Evolutionary conservation across 1,140 invertebrate genomes (phyloP).

Genomic region (Bactericera cockerelli): DNA sequence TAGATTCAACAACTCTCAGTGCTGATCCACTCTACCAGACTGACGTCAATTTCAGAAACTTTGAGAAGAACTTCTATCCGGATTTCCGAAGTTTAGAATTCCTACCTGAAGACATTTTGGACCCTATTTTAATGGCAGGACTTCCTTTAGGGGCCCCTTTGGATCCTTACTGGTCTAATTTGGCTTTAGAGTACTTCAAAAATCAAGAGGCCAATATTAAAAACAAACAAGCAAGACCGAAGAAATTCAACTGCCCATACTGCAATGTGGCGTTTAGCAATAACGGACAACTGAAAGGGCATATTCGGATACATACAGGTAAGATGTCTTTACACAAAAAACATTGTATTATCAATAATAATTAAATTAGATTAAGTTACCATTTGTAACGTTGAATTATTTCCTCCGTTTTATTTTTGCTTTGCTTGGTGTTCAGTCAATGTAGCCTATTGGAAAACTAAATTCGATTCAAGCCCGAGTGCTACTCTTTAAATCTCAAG

Average conservation of each 20-base stretch:
- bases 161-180: conserved; percentile 5
- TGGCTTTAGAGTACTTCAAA: not conserved
- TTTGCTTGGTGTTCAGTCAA: too few relatives aligned
- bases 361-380: too few relatives aligned
- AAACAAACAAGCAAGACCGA: conserved; percentile 57
- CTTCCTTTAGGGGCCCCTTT: not conserved
- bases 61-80: not conserved
- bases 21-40: too few relatives aligned
- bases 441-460: too few relatives aligned
- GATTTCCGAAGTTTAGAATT: conserved; percentile 7
- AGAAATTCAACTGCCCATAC: conserved; percentile 74
- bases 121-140: not conserved
- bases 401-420: too few relatives aligned
- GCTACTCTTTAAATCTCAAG: too few relatives aligned
- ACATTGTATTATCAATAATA: too few relatives aligned
- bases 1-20: too few relatives aligned
- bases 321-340: too few relatives aligned
- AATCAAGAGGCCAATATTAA: conserved; percentile 29
- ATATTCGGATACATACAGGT: conserved; percentile 82
- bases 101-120: conserved; percentile 1
- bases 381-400: too few relatives aligned
- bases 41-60: not conserved
- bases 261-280: conserved; percentile 83
- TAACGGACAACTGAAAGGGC: conserved; percentile 81
- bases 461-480: too few relatives aligned